phyloP scores from a whole-genome alignment of 2,113 vertebrate genomes.

The Carlito syrichta region DNA sequence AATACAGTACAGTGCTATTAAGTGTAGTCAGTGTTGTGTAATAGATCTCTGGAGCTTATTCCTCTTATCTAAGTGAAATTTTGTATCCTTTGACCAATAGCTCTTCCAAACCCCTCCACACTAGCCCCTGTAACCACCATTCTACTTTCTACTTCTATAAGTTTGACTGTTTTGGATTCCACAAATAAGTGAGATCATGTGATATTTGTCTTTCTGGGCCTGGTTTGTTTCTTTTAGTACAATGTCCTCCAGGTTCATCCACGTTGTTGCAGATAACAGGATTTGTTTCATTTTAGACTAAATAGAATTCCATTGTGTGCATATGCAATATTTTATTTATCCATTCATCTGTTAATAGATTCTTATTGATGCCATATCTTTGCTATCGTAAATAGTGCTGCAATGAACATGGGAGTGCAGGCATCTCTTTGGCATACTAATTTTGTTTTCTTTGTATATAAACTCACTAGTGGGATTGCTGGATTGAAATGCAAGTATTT shows the following conservation, averaged over 20 bases:
- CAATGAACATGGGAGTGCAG: not conserved
- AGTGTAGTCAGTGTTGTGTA: not conserved
- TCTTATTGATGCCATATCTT: not conserved
- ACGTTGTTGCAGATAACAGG: not conserved
- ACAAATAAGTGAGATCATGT: not conserved
- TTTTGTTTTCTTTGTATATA: not conserved
- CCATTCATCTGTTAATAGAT: too few relatives aligned
- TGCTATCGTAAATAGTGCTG: not conserved
- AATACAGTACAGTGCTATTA: not conserved
- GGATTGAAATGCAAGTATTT: not conserved
- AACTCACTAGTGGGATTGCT: not conserved
- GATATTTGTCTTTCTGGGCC: not conserved
- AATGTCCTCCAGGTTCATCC: not conserved
- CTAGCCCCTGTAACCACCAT: not conserved
- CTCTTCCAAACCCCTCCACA: fast-evolving
- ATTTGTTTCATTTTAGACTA: not conserved
- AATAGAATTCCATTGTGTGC: not conserved
- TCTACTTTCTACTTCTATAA: not conserved
- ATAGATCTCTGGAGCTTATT: not conserved
- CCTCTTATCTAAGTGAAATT: not conserved
- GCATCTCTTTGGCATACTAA: not conserved
- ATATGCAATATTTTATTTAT: not conserved
- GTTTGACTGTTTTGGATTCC: not conserved
- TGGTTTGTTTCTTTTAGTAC: not conserved
- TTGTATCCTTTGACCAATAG: not conserved